Evolutionary conservation across 1,140 invertebrate species (phyloP).

Genomic region (Sinella curviseta): DNA sequence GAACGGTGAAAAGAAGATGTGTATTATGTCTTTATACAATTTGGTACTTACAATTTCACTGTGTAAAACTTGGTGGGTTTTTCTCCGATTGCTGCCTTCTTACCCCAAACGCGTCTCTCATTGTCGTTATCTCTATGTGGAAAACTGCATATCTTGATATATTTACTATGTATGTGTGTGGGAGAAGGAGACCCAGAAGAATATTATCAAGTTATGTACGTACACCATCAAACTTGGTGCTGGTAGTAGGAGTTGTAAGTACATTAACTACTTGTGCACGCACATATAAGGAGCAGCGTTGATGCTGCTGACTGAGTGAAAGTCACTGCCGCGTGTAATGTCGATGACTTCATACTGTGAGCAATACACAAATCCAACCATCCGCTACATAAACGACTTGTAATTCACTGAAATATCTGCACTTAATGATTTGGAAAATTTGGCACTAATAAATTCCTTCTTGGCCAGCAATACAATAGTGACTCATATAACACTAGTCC

Average conservation of each 20-base stretch:
- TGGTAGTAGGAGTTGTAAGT: background rate
- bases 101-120: background rate
- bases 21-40: background rate
- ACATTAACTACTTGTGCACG: constrained; percentile 1
- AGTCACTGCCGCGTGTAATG: constrained; percentile 51
- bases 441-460: constrained; percentile 52
- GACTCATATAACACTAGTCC: background rate
- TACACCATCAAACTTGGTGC: background rate
- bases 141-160: background rate
- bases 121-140: background rate
- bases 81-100: background rate
- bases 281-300: background rate
- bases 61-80: too few relatives aligned
- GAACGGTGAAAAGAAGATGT: too few relatives aligned
- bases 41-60: too few relatives aligned
- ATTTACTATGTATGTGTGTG: background rate
- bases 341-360: constrained; percentile 46
- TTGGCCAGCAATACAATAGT: constrained; percentile 32
- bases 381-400: constrained; percentile 51
- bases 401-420: constrained; percentile 52
- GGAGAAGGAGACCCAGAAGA: background rate
- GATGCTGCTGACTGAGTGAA: constrained; percentile 50
- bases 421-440: constrained; percentile 52
- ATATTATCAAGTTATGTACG: background rate
- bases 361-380: constrained; percentile 46